phyloP scores from a whole-genome alignment of 2,797 vertebrate species.

The Schizopygopsis pylzovi region DNA sequence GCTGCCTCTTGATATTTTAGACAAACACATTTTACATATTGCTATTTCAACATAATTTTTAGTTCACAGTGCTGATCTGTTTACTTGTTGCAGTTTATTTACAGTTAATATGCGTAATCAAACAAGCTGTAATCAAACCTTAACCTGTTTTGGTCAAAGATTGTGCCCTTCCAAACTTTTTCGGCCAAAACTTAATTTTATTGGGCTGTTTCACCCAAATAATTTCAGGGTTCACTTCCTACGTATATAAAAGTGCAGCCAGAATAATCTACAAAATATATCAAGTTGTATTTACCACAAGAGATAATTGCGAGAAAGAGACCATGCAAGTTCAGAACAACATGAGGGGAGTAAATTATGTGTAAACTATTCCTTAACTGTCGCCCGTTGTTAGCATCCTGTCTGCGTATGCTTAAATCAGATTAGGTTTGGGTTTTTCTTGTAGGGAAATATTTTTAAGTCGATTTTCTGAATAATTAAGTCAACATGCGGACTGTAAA shows the following conservation, averaged over 20 bases:
- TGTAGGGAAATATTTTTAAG: conserved; percentile 67
- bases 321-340: not conserved
- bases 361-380: not conserved
- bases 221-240: not conserved
- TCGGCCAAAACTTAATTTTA: too few species aligned
- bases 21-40: not conserved
- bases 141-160: not conserved
- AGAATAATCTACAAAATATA: conserved; percentile 4
- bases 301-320: not conserved
- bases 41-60: not conserved
- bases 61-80: not conserved
- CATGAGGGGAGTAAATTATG: not conserved
- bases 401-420: conserved; percentile 70
- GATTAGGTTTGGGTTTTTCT: conserved; percentile 62
- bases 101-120: not conserved
- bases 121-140: not conserved
- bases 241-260: not conserved
- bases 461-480: conserved; percentile 64
- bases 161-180: not conserved
- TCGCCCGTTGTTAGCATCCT: not conserved
- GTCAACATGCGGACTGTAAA: conserved; percentile 55
- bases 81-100: not conserved
- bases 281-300: not conserved
- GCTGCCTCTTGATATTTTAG: not conserved
- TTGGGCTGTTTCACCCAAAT: not conserved